Evolutionary conservation across 2,113 vertebrate species (phyloP), one percentile per base, ranked within the genome.

Genomic region (Sylvilagus bachmani): DNA sequence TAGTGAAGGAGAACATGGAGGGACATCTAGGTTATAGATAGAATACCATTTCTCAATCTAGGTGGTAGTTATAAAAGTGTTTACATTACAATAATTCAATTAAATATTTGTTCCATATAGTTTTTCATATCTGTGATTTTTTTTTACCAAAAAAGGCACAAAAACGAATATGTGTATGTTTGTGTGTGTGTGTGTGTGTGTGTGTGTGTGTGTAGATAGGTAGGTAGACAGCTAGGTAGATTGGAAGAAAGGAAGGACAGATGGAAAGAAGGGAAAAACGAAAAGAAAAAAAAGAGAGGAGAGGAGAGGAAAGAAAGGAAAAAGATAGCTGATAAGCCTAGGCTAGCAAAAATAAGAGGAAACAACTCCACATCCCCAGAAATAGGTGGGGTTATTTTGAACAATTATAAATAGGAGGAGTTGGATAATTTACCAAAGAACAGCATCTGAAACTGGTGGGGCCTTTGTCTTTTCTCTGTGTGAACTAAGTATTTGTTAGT

Each of bases 401-500:
- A 77, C 86, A 89, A 75, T 77, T 94, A 89, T 24, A 83, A 66
- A 89, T 61, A 36, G 29, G 12, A 89, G 36, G 79, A 84, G 29
- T 61, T 75, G 78, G 64, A 89, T 36, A 49, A 61, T 83, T 89
- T 83, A 89, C 71, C 82, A 69, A 94, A 89, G 62, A 77, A 61
- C 17, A 89, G 36, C 61, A 29, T 67, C 62, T 89, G 79, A 83
- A 22, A 22, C 25, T 61, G 33, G 24, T 44, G 73, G 27, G 49
- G 3, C 11, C 24, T 69, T 36, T 78, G 5, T 61, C 11, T 58
- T 53, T 77, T 21, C 24, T 17, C 36, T 74, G 12, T 61, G 29
- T 69, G 77, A 89, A 77, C 14, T 31, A 10, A 77, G 51, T 73
- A 94, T 69, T 94, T 83, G 4, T 89, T 61, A 83, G 29, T 36